Base-by-base conservation (phyloP, 1,140 invertebrate species). In the Drusus annulatus region DNA sequence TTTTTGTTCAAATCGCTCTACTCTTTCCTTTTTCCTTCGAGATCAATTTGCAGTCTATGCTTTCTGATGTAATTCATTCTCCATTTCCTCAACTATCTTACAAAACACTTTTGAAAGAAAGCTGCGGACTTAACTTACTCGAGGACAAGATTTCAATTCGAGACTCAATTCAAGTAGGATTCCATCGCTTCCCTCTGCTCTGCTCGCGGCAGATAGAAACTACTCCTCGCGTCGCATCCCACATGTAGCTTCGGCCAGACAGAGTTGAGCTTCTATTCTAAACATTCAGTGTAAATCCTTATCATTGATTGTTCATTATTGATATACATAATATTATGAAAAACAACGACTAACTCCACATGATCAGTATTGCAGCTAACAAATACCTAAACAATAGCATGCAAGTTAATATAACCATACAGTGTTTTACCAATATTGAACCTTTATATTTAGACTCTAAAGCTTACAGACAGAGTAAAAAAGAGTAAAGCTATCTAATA, bases 401-500 rank as follows among this genome's bases (percentile, higher is more conserved):
- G 81, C 81, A 82, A 71, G 21, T 71, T 71, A 71, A 21, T 21
- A 60, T 60, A 60, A 45, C 13, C 7, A 45, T 45, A 45, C 17
- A 76, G 52, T 76, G 23, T 31, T 19, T 60, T 21, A 23, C 62
- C 23, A 60, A 76, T 54, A 60, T 60, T 76, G 60, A 36, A 17
- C 71, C n/a, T 15, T 73, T 74, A 75, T 23, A 58, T 71, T 71
- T 80, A 83, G 82, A 80, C 82, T 83, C 82, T 83, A 83, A 76
- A 83, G 82, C 82, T 83, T 80, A 83, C 79, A 83, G 82, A 83
- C 60, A 83, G 81, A 82, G 82, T 83, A 83, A 83, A 83, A 83
- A 80, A 83, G 80, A 83, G 82, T 83, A 83, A 83, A 83, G 82
- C 82, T 83, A 83, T 83, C 82, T 83, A 83, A 79, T 81, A 78